Percentiles rank a stretch among this genome's conserved stretches.
These are phyloP conservation scores for Sylvia borin DNA, from an alignment of 2,797 vertebrate genomes.

Conservation along the genomic window DNA sequence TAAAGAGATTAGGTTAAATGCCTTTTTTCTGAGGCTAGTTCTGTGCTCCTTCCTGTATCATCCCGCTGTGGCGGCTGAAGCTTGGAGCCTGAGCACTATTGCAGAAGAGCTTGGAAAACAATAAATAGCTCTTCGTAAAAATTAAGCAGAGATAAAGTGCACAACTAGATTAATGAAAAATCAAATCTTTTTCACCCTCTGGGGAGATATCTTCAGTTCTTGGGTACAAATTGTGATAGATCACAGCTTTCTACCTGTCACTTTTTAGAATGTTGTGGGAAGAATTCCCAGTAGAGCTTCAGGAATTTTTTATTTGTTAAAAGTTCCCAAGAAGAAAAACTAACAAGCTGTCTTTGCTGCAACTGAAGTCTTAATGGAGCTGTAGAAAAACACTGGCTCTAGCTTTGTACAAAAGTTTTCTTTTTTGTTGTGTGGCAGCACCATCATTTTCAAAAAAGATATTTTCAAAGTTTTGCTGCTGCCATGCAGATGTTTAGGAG, in stretches of 20 bases:
- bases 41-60: background rate
- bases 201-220: background rate
- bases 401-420: background rate
- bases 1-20: background rate
- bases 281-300: background rate
- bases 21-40: background rate
- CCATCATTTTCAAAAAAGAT: background rate
- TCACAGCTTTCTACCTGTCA: background rate
- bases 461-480: background rate
- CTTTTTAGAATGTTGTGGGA: background rate
- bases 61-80: background rate
- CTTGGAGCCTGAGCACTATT: accelerated
- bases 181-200: background rate
- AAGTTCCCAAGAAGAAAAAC: background rate
- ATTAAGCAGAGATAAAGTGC: background rate
- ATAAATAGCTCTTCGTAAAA: background rate
- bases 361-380: background rate
- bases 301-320: background rate
- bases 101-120: background rate
- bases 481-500: background rate
- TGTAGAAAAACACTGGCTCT: background rate
- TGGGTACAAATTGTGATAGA: background rate
- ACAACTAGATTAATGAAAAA: background rate
- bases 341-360: background rate
- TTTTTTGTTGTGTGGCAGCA: background rate